These are phyloP conservation scores for Drepanosiphum platanoidis DNA, from an alignment of 2,888 invertebrate species.

Conservation along the genomic window DNA sequence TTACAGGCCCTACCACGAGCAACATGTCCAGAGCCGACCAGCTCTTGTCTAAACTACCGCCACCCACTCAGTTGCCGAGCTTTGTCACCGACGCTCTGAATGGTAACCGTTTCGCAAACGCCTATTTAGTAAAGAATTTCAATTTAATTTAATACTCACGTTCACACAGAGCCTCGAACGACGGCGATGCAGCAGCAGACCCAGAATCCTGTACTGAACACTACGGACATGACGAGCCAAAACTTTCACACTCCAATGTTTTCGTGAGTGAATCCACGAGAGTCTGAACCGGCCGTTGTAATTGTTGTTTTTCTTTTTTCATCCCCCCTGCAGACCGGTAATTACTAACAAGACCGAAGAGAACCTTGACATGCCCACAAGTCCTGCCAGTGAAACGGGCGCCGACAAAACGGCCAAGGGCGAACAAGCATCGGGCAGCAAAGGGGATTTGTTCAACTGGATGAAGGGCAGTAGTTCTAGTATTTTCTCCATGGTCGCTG, in stretches of 20 bases:
- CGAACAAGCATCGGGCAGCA: conserved; percentile 8
- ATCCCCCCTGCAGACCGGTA: conserved; percentile 29
- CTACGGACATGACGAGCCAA: conserved; percentile 52
- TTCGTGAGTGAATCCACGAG: conserved; percentile 65
- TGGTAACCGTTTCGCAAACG: conserved; percentile 23
- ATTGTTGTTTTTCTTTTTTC: background rate
- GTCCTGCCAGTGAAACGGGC: conserved; percentile 6
- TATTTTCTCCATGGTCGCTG: conserved; percentile 70
- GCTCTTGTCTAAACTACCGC: conserved; percentile 76
- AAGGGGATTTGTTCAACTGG: conserved; percentile 56
- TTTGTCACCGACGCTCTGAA: conserved; percentile 71
- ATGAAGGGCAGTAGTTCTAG: conserved; percentile 56
- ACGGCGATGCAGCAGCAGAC: background rate
- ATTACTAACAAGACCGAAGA: conserved; percentile 49
- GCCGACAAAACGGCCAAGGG: conserved; percentile 5
- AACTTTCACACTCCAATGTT: conserved; percentile 64
- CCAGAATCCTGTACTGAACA: conserved; percentile 1
- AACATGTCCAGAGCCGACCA: conserved; percentile 49
- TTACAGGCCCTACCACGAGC: conserved; percentile 1
- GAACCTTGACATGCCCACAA: background rate
- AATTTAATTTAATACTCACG: too few species aligned
- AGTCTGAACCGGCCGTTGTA: background rate
- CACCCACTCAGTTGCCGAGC: conserved; percentile 76
- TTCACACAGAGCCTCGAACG: conserved; percentile 8
- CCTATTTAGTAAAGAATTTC: too few species aligned